Evolutionary conservation across 1,140 invertebrate species (phyloP), one percentile per base, ranked within the genome.

Genomic region (Pseudomyrmex concolor): DNA sequence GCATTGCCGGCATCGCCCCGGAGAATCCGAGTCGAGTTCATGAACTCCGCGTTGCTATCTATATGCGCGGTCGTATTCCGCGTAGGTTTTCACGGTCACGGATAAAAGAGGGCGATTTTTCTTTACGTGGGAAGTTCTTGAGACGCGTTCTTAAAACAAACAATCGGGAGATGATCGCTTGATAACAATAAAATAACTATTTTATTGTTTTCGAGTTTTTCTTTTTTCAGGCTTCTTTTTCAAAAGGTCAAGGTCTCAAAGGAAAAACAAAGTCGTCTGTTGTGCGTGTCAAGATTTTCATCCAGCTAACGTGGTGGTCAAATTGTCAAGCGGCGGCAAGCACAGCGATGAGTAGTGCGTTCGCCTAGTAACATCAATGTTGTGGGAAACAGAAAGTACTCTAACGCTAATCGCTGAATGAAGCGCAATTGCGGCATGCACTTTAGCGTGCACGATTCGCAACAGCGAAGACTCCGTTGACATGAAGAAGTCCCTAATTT

Each of bases 41-140:
- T 88, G 86, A 88, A 88, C 88, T 84, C 66, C 54, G 22, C 59
- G 5, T 15, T 62, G 74, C 84, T 86, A 67, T 25, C 25, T 84
- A 74, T 84, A 64, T 64, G 51, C 74, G 60, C 71, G 83, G 63
- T 12, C 62, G 68, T 60, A 84, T 87, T 70, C 74, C 43, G 72
- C 5, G 5, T 34, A 34, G 13, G 34, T 25, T 88, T 90, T 91
- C 89, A 91, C 88, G 86, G 82, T 86, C 86, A 88, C 55, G 83
- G 88, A 63, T 87, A 86, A 86, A 85, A 89, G 72, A 90, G 76
- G 84, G 66, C 43, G 51, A 60, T 74, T 87, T 83, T 80, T 76
- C 66, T 60, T 60, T 13, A 34, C 5, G 34, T 34, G 34, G 34
- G 0, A 34, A 34, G 34, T 4, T 7, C 34, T 34, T 34, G 3